phyloP scores from a whole-genome alignment of 1,140 invertebrate genomes.

The Oreohelix idahoensis region DNA sequence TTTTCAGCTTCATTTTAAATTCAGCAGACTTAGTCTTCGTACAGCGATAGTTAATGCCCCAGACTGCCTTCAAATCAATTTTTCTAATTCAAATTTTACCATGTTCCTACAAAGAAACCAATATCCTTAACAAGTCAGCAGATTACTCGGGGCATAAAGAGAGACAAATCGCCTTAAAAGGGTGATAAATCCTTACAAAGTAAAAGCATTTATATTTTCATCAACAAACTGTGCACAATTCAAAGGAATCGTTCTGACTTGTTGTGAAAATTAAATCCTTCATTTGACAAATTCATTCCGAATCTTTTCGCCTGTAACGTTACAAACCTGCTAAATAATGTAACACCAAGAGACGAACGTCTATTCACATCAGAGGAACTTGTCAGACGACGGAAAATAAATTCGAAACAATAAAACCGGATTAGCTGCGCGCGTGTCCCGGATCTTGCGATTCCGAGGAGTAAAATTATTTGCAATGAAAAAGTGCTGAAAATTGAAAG shows the following conservation, averaged over 20 bases:
- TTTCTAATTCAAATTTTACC: slow-evolving; percentile 10
- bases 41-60: slow-evolving; percentile 14
- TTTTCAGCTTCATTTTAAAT: background rate
- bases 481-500: slow-evolving; percentile 12
- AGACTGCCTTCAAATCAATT: background rate
- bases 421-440: background rate
- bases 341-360: background rate
- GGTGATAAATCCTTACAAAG: slow-evolving; percentile 32
- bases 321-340: slow-evolving; percentile 16
- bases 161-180: slow-evolving; percentile 34
- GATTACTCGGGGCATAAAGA: slow-evolving; percentile 21
- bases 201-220: slow-evolving; percentile 34
- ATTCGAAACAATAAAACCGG: slow-evolving; percentile 32
- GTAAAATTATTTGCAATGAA: slow-evolving; percentile 19
- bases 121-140: slow-evolving; percentile 18
- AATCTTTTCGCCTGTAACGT: background rate
- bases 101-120: slow-evolving; percentile 29
- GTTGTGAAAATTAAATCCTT: slow-evolving; percentile 34
- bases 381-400: slow-evolving; percentile 23
- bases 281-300: slow-evolving; percentile 31
- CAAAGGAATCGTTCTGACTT: slow-evolving; percentile 26
- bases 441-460: background rate
- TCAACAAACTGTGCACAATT: slow-evolving; percentile 15
- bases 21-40: background rate
- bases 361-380: slow-evolving; percentile 17